Percentiles rank a stretch among this genome's conserved stretches.
phyloP scores from a whole-genome alignment of 2,888 invertebrate genomes.

The Ctena decussata region DNA sequence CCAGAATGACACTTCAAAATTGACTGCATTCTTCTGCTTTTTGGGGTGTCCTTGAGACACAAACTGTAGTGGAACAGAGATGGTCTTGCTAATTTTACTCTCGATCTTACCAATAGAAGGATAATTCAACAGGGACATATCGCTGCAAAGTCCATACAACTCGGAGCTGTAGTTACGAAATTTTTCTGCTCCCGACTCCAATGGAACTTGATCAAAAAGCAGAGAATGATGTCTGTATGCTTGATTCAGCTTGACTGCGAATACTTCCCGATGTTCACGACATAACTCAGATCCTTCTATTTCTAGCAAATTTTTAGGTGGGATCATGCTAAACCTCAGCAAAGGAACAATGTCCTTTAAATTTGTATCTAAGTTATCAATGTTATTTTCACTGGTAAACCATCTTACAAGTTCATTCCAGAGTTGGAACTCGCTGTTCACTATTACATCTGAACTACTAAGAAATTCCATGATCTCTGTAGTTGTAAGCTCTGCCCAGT shows the following conservation, averaged over 20 bases:
- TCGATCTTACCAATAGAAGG: constrained; percentile 75
- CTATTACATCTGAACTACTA: constrained; percentile 78
- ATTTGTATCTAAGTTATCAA: constrained; percentile 65
- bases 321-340: constrained; percentile 79
- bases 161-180: constrained; percentile 77
- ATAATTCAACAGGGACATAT: constrained; percentile 74
- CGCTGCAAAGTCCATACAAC: constrained; percentile 71
- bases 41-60: constrained; percentile 49
- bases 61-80: constrained; percentile 70
- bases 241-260: constrained; percentile 71
- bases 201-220: constrained; percentile 68
- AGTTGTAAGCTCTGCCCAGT: constrained; percentile 77
- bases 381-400: constrained; percentile 71
- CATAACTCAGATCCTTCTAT: constrained; percentile 77
- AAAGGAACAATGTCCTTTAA: constrained; percentile 73
- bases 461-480: constrained; percentile 78
- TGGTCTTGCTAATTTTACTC: constrained; percentile 71
- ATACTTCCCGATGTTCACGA: constrained; percentile 62
- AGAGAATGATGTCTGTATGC: constrained; percentile 81
- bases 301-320: constrained; percentile 75
- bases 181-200: constrained; percentile 54
- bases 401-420: constrained; percentile 78
- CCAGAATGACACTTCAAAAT: constrained; percentile 74
- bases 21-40: constrained; percentile 45
- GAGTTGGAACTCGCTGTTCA: constrained; percentile 75